phyloP scores from a whole-genome alignment of 2,797 vertebrate genomes.

The Phoebastria nigripes region DNA sequence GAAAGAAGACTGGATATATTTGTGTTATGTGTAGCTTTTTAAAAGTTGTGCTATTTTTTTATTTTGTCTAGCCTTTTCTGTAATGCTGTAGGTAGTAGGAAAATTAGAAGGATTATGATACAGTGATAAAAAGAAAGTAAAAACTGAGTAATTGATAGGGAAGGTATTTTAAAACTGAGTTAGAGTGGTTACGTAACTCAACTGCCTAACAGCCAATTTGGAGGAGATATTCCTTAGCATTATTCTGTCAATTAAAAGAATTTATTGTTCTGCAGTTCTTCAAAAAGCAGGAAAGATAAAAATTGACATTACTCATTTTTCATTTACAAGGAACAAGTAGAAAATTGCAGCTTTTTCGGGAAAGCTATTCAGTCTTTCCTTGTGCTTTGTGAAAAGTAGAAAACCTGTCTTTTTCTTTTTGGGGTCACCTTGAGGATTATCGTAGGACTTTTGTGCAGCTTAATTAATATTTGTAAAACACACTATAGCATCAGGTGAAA shows the following conservation, averaged over 20 bases:
- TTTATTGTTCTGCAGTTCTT: neutral
- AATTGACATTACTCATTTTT: neutral
- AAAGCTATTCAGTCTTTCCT: neutral
- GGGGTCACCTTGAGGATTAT: constrained; percentile 3
- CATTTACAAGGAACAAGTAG: neutral
- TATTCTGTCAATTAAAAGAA: neutral
- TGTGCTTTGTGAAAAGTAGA: neutral
- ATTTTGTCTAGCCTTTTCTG: neutral
- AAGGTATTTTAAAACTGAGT: neutral
- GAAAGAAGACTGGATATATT: neutral
- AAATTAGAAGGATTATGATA: neutral
- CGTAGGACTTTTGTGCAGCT: neutral
- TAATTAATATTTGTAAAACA: neutral
- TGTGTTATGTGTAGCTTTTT: neutral
- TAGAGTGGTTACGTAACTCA: neutral
- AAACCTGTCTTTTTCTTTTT: neutral
- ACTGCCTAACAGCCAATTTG: neutral
- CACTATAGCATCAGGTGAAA: neutral
- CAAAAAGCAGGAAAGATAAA: neutral
- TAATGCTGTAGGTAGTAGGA: neutral
- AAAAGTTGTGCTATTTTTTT: neutral
- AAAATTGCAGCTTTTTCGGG: neutral
- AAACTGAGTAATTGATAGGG: neutral
- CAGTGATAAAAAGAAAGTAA: neutral
- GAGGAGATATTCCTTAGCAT: neutral